Conservation (phyloP, 37 sponge, comb jelly and placozoan species). For the Corticium candelabrum region DNA sequence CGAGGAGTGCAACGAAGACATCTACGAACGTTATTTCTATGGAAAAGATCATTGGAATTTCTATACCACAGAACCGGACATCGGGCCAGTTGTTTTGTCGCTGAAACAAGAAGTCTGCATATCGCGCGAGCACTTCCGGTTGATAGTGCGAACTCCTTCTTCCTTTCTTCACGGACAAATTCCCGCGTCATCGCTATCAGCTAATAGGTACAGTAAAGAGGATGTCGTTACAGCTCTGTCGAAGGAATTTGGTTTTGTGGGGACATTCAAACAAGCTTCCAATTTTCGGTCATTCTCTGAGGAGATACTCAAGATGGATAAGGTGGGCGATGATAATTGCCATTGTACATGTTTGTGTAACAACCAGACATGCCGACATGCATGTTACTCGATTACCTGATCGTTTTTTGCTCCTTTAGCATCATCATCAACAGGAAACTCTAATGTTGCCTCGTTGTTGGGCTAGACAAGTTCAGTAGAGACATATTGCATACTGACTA, state of each 20-base stretch:
- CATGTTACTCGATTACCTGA: too few species aligned
- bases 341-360: background rate
- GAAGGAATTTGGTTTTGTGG: slow-evolving; percentile 62
- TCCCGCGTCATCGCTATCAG: slow-evolving; percentile 24
- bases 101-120: slow-evolving; percentile 61
- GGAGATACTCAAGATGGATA: slow-evolving; percentile 79
- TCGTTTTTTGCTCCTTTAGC: too few species aligned
- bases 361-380: too few species aligned
- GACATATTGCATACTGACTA: too few species aligned
- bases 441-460: too few species aligned
- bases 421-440: too few species aligned
- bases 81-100: slow-evolving; percentile 71
- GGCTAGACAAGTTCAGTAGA: too few species aligned
- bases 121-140: slow-evolving; percentile 44
- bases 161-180: slow-evolving; percentile 62
- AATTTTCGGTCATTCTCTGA: slow-evolving; percentile 25
- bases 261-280: slow-evolving; percentile 53
- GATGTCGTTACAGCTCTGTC: slow-evolving; percentile 63
- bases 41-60: slow-evolving; percentile 73
- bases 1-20: slow-evolving; percentile 23
- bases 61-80: slow-evolving; percentile 62
- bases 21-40: slow-evolving; percentile 50
- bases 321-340: slow-evolving; percentile 25
- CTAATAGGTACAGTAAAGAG: slow-evolving; percentile 32
- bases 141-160: slow-evolving; percentile 42